Percentiles rank a stretch among this genome's conserved stretches.
Evolutionary conservation across 2,113 vertebrate genomes (phyloP).

Genomic region (Sapajus apella): DNA sequence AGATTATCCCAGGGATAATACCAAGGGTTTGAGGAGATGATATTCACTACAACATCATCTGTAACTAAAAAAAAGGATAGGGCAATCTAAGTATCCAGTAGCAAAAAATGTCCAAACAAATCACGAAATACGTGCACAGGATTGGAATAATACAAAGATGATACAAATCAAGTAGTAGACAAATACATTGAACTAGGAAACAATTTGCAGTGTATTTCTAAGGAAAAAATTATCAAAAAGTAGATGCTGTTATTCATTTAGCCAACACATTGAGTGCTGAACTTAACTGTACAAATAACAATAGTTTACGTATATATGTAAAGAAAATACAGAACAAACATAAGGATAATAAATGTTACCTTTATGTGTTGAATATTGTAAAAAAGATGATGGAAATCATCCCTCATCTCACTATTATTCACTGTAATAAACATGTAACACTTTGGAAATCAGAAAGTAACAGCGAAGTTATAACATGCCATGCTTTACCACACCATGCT

Average conservation of each 20-base stretch:
- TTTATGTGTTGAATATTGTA: not conserved
- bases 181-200: not conserved
- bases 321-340: slow-evolving; percentile 20
- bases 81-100: not conserved
- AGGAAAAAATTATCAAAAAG: not conserved
- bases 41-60: not conserved
- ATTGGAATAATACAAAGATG: not conserved
- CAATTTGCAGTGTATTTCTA: not conserved
- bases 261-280: not conserved
- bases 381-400: not conserved
- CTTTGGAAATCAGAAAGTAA: not conserved
- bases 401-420: not conserved
- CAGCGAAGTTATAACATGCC: not conserved
- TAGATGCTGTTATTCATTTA: not conserved
- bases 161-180: not conserved
- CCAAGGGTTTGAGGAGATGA: not conserved
- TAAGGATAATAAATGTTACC: not conserved
- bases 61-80: not conserved
- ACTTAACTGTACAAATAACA: not conserved
- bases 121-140: not conserved
- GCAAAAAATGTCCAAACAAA: not conserved
- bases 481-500: not conserved
- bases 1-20: not conserved
- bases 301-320: not conserved
- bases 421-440: not conserved